Base-by-base conservation (phyloP, 2,797 vertebrate genomes). In the Myiotriccus ornatus region DNA sequence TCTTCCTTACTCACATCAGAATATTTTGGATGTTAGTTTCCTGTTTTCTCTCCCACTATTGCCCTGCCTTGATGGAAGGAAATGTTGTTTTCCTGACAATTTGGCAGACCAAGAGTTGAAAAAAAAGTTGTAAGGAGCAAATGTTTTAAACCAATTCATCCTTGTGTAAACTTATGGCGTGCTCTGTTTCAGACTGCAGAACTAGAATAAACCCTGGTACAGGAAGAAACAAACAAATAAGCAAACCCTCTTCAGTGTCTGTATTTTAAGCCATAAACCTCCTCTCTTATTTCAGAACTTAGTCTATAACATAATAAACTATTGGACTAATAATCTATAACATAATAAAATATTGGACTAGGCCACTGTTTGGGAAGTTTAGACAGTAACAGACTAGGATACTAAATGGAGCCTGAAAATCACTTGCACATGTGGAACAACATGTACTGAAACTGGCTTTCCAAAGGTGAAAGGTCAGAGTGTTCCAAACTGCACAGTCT, bases 401-500 rank as follows among this genome's bases (percentile, higher is more conserved):
- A 43, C 46, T 37, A 62, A 91, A 77, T 17, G 43, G 50, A 94
- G 69, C 25, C 81, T 81, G 53, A 84, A 68, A 91, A 86, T 78
- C 50, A 60, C 41, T 96, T 73, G 32, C 75, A 78, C 23, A 11
- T 75, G 87, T 89, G 77, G 93, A 93, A 95, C 87, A 90, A 44
- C 22, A 4, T 91, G 94, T 90, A 55, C 87, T 94, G 57, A 81
- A 69, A 65, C 57, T 83, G 76, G 30, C 25, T 91, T 34, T 86
- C n/a, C 43, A 65, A 79, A 69, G 91, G 87, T 88, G 80, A 91
- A 96, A 93, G 90, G 85, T 65, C 89, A 75, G 52, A 69, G 41
- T 53, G 34, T 84, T 95, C 85, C 76, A 43, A 84, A 30, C 84
- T 89, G 60, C 60, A 56, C 34, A 25, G 76, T 41, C 64, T 84